A percentile compares a stretch with the other conserved stretches of the same genome.
Conservation (phyloP, 1,140 invertebrate genomes). For the Doryteuthis pealeii region DNA sequence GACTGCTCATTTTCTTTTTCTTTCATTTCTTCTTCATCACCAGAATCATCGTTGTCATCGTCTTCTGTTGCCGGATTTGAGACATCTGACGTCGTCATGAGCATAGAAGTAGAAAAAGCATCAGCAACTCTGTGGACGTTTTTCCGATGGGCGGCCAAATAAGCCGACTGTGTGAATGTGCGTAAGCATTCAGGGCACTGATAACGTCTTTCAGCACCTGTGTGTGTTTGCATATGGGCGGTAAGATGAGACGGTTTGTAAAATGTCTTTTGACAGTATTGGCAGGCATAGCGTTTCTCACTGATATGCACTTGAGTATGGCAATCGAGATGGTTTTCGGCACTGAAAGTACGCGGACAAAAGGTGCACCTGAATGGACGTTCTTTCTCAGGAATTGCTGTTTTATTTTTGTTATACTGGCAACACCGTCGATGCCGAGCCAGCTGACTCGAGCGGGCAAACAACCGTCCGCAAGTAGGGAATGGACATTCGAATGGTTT, state of each 20-base stretch:
- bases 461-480: not conserved
- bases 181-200: constrained; percentile 17
- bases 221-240: constrained; percentile 25
- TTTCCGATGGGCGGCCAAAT: not conserved
- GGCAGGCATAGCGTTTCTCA: not conserved
- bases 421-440: not conserved
- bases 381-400: not conserved
- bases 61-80: no score
- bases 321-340: not conserved
- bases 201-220: constrained; percentile 20
- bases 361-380: not conserved
- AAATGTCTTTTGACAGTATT: not conserved
- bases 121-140: not conserved
- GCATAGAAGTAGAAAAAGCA: no score
- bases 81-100: no score
- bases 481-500: constrained; percentile 10
- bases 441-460: not conserved
- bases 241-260: no score
- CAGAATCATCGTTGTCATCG: no score
- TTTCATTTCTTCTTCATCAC: no score
- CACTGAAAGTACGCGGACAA: not conserved
- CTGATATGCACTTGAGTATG: not conserved
- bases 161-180: not conserved
- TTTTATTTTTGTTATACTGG: not conserved
- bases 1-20: no score